Conservation (phyloP, 2,797 vertebrate species). For the Pantherophis vulpinus region DNA sequence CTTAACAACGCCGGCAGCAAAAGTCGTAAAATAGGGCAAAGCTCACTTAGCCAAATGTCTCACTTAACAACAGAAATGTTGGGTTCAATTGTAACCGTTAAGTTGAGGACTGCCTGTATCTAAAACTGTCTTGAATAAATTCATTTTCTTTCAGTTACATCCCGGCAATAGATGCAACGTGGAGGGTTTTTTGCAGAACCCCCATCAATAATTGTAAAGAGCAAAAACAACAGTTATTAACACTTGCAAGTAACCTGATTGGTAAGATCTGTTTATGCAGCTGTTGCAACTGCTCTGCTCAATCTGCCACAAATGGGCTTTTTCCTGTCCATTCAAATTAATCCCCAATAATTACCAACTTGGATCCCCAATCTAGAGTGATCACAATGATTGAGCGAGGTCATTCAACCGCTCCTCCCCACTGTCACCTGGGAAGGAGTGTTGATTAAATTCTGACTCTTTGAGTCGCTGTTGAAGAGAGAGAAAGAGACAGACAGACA, state of each 20-base stretch:
- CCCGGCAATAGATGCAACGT: constrained; percentile 59
- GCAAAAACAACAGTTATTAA: constrained; percentile 76
- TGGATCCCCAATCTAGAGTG: constrained; percentile 85
- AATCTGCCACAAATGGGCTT: constrained; percentile 83
- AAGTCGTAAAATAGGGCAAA: background rate
- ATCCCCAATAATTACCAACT: constrained; percentile 90
- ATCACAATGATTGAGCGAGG: constrained; percentile 69
- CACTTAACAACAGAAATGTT: background rate
- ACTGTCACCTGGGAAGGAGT: background rate
- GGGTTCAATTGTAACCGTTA: background rate
- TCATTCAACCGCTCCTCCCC: background rate
- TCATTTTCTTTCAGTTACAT: constrained; percentile 60
- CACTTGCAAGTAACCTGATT: constrained; percentile 86
- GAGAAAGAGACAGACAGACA: no score
- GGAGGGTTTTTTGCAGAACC: constrained; percentile 16
- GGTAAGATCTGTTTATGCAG: constrained; percentile 83
- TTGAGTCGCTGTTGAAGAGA: background rate
- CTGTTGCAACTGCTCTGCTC: constrained; percentile 82
- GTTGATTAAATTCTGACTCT: background rate
- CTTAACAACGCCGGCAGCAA: background rate
- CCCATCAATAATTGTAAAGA: constrained; percentile 50
- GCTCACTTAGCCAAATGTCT: background rate
- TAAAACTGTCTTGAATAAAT: constrained; percentile 20
- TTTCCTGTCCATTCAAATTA: constrained; percentile 89
- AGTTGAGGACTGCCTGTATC: background rate